A percentile compares a stretch with the other conserved stretches of the same genome.
These are phyloP conservation scores for Anastatus disparis DNA, from an alignment of 1,140 invertebrate species.

Conservation along the genomic window DNA sequence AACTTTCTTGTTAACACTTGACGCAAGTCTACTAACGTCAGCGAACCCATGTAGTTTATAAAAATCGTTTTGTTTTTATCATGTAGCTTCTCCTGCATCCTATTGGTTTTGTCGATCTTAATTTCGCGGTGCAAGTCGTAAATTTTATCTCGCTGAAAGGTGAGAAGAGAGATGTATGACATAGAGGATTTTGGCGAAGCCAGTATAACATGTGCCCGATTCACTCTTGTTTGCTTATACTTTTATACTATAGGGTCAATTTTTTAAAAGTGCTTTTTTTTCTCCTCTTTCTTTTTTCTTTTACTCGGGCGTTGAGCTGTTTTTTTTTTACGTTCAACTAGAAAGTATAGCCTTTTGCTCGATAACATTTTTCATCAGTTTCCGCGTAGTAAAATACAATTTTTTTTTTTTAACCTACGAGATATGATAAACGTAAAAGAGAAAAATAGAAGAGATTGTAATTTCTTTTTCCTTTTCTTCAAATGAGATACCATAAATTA, in stretches of 20 bases:
- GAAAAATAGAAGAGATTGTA: background rate
- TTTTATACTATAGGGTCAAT: background rate
- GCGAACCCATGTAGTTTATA: too few relatives aligned
- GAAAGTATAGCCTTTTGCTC: conserved; percentile 9
- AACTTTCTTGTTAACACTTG: too few relatives aligned
- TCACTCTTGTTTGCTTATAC: conserved; percentile 1
- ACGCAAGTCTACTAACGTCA: too few relatives aligned
- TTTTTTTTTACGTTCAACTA: background rate
- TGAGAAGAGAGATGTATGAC: conserved; percentile 10
- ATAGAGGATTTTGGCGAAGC: background rate
- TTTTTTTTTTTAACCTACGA: background rate
- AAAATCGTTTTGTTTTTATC: conserved; percentile 1
- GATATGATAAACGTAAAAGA: background rate
- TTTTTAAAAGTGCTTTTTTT: background rate
- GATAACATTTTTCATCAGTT: conserved; percentile 12
- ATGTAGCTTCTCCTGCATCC: background rate
- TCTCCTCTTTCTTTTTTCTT: too few relatives aligned
- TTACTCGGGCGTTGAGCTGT: background rate
- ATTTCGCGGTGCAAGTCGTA: conserved; percentile 7
- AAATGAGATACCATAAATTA: too few relatives aligned
- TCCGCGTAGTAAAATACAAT: background rate
- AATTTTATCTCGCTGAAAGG: background rate
- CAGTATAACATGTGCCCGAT: background rate
- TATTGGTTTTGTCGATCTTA: conserved; percentile 17
- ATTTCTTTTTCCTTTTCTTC: too few relatives aligned